Base-by-base conservation (phyloP, 1,140 invertebrate species). In the Saccostrea echinata region DNA sequence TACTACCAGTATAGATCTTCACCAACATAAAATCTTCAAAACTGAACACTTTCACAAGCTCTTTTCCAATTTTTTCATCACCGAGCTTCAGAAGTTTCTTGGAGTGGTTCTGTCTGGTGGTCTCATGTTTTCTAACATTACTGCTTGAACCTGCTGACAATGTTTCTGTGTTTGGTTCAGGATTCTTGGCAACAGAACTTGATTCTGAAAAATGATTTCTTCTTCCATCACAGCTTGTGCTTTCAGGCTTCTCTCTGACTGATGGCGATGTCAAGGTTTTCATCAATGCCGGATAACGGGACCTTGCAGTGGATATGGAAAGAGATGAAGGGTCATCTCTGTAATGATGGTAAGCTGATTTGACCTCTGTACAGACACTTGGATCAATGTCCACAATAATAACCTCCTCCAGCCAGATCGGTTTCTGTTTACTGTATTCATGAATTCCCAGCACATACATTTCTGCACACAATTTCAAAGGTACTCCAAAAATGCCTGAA, bases 401-500 rank as follows among this genome's bases (percentile, higher is more conserved):
- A 2, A 68, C 13, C 12, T 68, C 64, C 24, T 27, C 3, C 64
- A 68, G 0, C n/a, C 12, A 68, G 8, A 68, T 11, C 1, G 0
- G n/a, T 9, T 4, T 68, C 24, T 68, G 51, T 24, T 43, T 52
- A 30, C 80, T 82, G 80, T 43, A 82, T 21, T n/a, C 8, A 24
- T 35, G 30, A 13, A 82, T 52, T 51, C 35, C 80, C 12, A 24
- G 18, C 33, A 43, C 6, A 13, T 82, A 82, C 80, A 52, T 82
- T 13, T 82, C 80, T 52, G 80, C 80, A 82, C 80, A 82, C 21
- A 82, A 30, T 43, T 43, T 43, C 21, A 52, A 51, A 18, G 80
- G 80, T 3, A 82, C 80, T n/a, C 80, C 80, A 82, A 82, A 82
- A 24, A 82, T 82, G 3, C 35, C 80, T 82, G 35, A 9, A 82